Evolutionary conservation across 2,113 vertebrate species (phyloP).

Genomic region (Phyllostomus discolor): DNA sequence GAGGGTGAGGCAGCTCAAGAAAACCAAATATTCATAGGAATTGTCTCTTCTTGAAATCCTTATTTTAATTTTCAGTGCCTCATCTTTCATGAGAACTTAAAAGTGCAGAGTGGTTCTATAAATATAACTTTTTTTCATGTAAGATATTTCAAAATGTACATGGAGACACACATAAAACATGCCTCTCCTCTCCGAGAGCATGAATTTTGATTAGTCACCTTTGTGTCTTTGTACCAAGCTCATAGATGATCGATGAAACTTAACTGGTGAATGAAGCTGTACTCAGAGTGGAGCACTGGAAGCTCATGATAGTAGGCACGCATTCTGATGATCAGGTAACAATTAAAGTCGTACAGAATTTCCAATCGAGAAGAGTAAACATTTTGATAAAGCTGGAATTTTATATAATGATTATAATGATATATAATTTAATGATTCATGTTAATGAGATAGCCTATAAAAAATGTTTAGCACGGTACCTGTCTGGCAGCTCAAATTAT

Average conservation of each 20-base stretch:
- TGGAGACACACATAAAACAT: background rate
- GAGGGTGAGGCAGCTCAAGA: background rate
- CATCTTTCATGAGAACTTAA: background rate
- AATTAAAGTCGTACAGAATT: background rate
- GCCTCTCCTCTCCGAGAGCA: background rate
- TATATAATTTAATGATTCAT: background rate
- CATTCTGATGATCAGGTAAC: background rate
- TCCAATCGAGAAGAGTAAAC: background rate
- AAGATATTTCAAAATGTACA: background rate
- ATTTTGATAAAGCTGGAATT: background rate
- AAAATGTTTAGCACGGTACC: background rate
- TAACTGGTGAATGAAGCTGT: background rate
- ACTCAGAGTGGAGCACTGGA: background rate
- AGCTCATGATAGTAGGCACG: background rate
- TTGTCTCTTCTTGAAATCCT: background rate
- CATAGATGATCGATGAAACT: background rate
- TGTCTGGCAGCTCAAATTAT: background rate
- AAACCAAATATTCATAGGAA: background rate
- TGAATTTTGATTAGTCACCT: background rate
- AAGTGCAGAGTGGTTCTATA: background rate
- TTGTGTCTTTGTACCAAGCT: background rate
- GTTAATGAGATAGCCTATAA: background rate
- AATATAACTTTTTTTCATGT: background rate
- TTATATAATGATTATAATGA: background rate
- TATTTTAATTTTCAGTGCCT: conserved; percentile 7